phyloP scores from a whole-genome alignment of 2,113 vertebrate species.

The Eurystomus gularis region DNA sequence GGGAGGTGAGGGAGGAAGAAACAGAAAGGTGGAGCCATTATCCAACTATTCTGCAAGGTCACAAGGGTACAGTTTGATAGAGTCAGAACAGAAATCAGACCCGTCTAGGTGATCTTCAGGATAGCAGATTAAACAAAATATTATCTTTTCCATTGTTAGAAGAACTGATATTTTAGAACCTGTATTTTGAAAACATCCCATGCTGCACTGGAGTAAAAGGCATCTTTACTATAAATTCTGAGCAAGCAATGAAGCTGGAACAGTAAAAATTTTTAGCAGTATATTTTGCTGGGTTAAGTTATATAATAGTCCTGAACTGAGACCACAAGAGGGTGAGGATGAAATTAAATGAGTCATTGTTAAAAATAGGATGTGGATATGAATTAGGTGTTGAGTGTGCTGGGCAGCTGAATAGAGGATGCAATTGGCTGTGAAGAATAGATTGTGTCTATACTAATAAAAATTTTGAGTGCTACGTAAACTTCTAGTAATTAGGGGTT shows the following conservation, averaged over 20 bases:
- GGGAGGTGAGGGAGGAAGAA: neutral
- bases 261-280: neutral
- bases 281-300: neutral
- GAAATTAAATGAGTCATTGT: conserved; percentile 50
- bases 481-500: neutral
- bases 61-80: neutral
- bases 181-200: neutral
- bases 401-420: neutral
- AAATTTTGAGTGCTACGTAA: neutral
- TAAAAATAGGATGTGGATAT: conserved; percentile 24
- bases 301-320: neutral
- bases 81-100: neutral
- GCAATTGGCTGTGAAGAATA: neutral
- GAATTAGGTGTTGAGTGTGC: neutral
- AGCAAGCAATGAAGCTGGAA: neutral
- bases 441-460: neutral
- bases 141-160: neutral
- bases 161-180: neutral
- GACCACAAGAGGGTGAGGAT: neutral
- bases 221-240: neutral
- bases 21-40: neutral
- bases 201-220: neutral
- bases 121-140: neutral
- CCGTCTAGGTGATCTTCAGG: neutral
- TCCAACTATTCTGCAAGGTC: neutral